Percentiles rank a stretch among this genome's conserved stretches.
Evolutionary conservation across 2,888 invertebrate genomes (phyloP).

Genomic region (Pristionchus exspectatus): DNA sequence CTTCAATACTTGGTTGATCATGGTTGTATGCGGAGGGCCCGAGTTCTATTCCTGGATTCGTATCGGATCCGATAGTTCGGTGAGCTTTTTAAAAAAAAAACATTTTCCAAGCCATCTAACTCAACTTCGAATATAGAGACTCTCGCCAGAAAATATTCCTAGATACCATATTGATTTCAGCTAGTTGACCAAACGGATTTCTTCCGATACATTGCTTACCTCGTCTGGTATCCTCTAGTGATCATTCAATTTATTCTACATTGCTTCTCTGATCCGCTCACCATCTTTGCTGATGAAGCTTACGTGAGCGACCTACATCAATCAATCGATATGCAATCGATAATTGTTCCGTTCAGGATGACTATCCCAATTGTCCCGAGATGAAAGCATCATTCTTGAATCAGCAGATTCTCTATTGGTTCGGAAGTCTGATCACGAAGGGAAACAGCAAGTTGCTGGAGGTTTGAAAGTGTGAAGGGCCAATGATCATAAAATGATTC

Average conservation of each 20-base stretch:
- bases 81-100: constrained; percentile 30
- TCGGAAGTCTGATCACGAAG: constrained; percentile 65
- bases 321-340: not conserved
- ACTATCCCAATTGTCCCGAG: constrained; percentile 69
- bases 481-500: not conserved
- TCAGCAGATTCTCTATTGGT: constrained; percentile 74
- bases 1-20: constrained; percentile 92
- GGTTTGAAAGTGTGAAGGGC: constrained; percentile 3
- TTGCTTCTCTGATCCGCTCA: constrained; percentile 71
- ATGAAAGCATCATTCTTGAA: constrained; percentile 72
- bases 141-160: too few relatives aligned
- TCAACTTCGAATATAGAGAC: not conserved
- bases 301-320: constrained; percentile 35
- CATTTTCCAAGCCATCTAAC: not conserved
- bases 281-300: constrained; percentile 58
- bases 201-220: constrained; percentile 71
- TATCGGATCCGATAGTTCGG: constrained; percentile 70
- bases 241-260: constrained; percentile 70
- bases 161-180: constrained; percentile 61
- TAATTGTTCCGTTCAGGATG: constrained; percentile 16
- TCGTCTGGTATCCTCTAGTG: constrained; percentile 74
- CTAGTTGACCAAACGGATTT: constrained; percentile 69
- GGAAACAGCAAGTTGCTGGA: constrained; percentile 71
- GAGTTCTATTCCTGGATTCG: constrained; percentile 76
- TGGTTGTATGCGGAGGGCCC: constrained; percentile 85